These are phyloP conservation scores for Chamaea fasciata DNA, from an alignment of 2,113 vertebrate genomes.

Conservation along the genomic window DNA sequence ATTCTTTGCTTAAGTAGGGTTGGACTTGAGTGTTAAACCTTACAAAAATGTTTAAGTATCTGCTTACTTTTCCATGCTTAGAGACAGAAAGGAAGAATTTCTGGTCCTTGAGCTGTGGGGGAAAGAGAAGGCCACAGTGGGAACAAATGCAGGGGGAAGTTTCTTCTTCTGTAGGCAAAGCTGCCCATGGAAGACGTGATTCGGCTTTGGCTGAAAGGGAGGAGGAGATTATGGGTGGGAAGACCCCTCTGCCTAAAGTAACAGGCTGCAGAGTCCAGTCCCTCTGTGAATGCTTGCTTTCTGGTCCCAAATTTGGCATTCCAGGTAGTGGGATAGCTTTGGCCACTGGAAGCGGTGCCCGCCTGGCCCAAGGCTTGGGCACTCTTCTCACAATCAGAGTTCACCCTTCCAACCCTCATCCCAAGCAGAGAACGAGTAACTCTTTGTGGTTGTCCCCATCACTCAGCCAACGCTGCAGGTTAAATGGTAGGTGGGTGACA, in stretches of 20 bases:
- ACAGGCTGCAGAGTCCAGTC: neutral
- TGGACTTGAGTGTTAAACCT: constrained; percentile 2
- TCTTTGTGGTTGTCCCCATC: neutral
- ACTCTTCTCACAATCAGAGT: accelerated
- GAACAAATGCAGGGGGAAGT: neutral
- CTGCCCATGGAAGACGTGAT: neutral
- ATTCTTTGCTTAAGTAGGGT: constrained; percentile 53
- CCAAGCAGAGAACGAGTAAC: neutral
- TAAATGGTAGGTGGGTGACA: neutral
- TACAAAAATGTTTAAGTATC: neutral
- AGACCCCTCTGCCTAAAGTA: neutral
- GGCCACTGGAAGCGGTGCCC: neutral
- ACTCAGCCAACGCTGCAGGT: accelerated
- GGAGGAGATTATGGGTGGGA: neutral
- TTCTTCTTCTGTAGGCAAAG: neutral
- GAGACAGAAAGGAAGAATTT: neutral
- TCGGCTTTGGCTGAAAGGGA: neutral
- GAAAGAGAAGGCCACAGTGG: neutral
- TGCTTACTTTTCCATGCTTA: neutral
- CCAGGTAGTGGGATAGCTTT: accelerated
- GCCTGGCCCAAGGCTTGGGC: neutral
- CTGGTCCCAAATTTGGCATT: neutral
- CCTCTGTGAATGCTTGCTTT: neutral
- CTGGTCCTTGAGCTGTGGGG: neutral
- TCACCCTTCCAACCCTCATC: neutral